These are phyloP conservation scores for Ptychodera flava DNA, from an alignment of 35 echinoderm and acorn worm genomes.

Conservation along the genomic window DNA sequence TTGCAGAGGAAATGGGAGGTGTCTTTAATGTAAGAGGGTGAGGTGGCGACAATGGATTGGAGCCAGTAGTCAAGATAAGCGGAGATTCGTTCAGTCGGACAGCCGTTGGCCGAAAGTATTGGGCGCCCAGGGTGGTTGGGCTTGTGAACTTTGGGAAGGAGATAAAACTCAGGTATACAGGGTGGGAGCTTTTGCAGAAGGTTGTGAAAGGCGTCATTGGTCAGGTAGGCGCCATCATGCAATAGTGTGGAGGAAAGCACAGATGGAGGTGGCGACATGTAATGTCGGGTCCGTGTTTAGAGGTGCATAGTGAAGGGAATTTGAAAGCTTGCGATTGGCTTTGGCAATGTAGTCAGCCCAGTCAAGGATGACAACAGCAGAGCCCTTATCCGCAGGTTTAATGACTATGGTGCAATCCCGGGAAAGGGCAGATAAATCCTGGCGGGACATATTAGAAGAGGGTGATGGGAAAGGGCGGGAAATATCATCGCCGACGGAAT, in stretches of 20 bases:
- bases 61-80: constrained; percentile 2
- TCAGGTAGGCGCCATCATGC: not conserved
- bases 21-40: too few species aligned
- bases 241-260: too few species aligned
- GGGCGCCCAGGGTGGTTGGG: not conserved
- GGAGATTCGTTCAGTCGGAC: constrained; percentile 2
- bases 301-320: not conserved
- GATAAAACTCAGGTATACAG: not conserved
- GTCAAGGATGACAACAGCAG: constrained; percentile 6
- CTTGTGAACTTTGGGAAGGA: constrained; percentile 30
- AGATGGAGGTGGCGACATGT: not conserved
- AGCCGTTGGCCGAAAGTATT: constrained; percentile 10
- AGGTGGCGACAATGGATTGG: too few species aligned
- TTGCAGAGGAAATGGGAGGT: too few species aligned
- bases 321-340: constrained; percentile 11
- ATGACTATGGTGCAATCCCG: too few species aligned
- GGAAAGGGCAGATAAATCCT: too few species aligned
- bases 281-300: not conserved
- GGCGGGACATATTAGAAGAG: too few species aligned
- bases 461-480: too few species aligned
- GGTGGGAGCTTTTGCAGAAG: not conserved
- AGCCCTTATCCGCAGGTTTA: constrained; percentile 24
- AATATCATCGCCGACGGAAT: too few species aligned
- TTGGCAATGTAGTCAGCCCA: constrained; percentile 5
- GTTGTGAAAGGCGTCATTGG: not conserved